Base-by-base conservation (phyloP, 2,888 invertebrate genomes). In the Siphonodentalium dalli region DNA sequence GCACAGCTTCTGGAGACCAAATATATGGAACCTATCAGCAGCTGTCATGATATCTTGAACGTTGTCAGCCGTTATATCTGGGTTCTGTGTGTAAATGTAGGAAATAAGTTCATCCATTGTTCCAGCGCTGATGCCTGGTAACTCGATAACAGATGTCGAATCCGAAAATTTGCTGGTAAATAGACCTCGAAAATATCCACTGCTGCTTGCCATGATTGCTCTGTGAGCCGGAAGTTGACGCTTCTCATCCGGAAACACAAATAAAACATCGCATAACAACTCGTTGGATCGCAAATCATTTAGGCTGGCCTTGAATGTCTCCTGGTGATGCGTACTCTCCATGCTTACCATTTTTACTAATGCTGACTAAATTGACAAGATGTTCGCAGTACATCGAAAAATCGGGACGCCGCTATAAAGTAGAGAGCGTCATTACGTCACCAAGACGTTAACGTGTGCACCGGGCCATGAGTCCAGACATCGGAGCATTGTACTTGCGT, bases 121-220 rank as follows among this genome's bases (percentile, higher is more conserved):
- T 18, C 53, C 59, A 2, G 54, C 41, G n/a, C 62, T 55, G 7
- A 72, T 62, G 13, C 66, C 71, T 1, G 67, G 63, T 23, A 73
- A 67, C 28, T 53, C 51, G 3, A 73, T 61, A 24, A 62, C 65
- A 34, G 54, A 52, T 13, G 56, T 41, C 2, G 65, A 60, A 52
- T 71, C 89, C 67, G 86, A 87, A 61, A 88, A 82, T 13, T 87
- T 87, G 78, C 91, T 91, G 48, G 91, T 92, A 79, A 93, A 93
- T 20, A 92, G 83, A 42, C 91, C 89, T 80, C 91, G 89, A 83
- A 95, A 95, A 83, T 93, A 95, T 38, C 90, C 88, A 77, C 93
- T 93, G 83, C 92, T 92, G 58, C 92, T 89, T 6, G 77, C 74
- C 68, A 78, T 66, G 40, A 79, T 66, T 31, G 72, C 73, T 40